Evolutionary conservation across 2,113 vertebrate species (phyloP), one percentile per base, ranked within the genome.

Genomic region (Halcyon senegalensis): DNA sequence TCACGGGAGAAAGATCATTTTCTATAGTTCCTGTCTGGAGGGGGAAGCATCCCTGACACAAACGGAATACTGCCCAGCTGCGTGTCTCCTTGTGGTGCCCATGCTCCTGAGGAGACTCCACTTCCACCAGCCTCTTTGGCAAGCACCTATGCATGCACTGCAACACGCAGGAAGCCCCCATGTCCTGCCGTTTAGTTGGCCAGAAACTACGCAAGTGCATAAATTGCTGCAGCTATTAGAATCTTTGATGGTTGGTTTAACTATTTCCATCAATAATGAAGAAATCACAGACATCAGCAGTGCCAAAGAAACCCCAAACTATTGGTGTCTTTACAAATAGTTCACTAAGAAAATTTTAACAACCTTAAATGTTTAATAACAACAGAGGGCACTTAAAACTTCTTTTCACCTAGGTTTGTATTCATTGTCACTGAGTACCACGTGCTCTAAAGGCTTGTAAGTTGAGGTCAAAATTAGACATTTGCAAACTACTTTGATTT

Each of bases 31-130:
- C 74, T 74, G 13, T 13, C 46, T 23, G 50, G 39, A 66, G 35
- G 8, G 20, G 13, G 31, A 68, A 84, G 58, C n/a, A 48, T 28
- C 28, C 18, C 43, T 50, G 39, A 35, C 19, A 41, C 31, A 41
- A n/a, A 21, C 0, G 1, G 23, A 64, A 13, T 19, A 1, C 6
- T 18, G 35, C 48, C 44, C 59, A n/a, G 39, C 67, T n/a, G 15
- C 3, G 0, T 4, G 5, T 15, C 18, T 19, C 51, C 37, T 4
- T 16, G 20, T 0, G 0, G 4, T 13, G 37, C 13, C 56, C 2
- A 0, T 20, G 37, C 41, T 75, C 44, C 60, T 16, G 37, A 51
- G 64, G 30, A 41, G 58, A 10, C 21, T 21, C 76, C 9, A 1
- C 35, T 46, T 44, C 72, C 44, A 30, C 3, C 23, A 73, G 43